Conservation (phyloP, 1,140 invertebrate species). For the Diploscapter pachys region DNA sequence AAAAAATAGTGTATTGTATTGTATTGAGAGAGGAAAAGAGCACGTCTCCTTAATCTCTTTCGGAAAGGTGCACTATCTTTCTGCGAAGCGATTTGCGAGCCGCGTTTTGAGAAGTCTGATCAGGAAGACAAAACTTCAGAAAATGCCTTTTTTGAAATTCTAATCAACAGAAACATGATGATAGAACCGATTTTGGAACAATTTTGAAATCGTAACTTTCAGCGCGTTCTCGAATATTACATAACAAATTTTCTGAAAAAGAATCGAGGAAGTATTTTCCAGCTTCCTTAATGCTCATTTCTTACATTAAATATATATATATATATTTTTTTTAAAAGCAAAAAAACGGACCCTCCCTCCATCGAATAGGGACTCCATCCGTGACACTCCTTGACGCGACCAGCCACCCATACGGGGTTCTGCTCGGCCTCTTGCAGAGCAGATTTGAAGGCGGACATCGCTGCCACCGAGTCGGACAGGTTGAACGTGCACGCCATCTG, state of each 20-base stretch:
- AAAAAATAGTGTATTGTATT: too few species aligned
- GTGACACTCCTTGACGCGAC: conserved; percentile 32
- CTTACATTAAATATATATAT: conserved; percentile 1
- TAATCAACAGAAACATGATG: too few species aligned
- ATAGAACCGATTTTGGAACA: background rate
- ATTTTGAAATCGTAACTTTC: background rate
- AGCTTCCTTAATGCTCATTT: background rate
- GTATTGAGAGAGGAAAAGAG: too few species aligned
- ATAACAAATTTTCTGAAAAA: too few species aligned
- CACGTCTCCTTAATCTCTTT: too few species aligned
- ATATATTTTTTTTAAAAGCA: background rate
- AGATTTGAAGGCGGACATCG: conserved; percentile 19
- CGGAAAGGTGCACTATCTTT: too few species aligned
- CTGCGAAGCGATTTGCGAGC: too few species aligned
- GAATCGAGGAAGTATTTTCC: too few species aligned
- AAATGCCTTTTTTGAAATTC: too few species aligned
- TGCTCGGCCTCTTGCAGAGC: conserved; percentile 40
- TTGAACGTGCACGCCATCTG: background rate
- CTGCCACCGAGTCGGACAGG: background rate
- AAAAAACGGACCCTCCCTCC: conserved; percentile 47
- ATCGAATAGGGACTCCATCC: conserved; percentile 52
- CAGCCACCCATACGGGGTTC: conserved; percentile 40
- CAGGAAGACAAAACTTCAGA: too few species aligned
- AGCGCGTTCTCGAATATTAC: background rate
- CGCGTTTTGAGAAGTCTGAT: too few species aligned